These are phyloP conservation scores for Trachymyrmex septentrionalis DNA, from an alignment of 1,140 invertebrate genomes.

Conservation along the genomic window DNA sequence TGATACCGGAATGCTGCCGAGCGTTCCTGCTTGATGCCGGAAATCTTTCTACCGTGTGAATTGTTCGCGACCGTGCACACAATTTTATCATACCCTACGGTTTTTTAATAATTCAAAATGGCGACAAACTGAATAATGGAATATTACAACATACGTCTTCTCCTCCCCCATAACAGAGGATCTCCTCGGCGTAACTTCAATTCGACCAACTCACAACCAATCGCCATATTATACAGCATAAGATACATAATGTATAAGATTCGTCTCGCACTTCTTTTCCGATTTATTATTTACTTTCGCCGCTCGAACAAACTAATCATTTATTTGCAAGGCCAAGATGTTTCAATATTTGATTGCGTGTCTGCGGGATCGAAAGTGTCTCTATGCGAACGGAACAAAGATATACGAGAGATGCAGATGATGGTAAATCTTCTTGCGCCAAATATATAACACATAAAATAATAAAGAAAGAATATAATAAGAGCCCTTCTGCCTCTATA, in stretches of 20 bases:
- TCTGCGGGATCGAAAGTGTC: conserved; percentile 17
- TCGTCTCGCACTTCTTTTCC: background rate
- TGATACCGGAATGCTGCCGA: background rate
- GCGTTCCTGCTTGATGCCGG: background rate
- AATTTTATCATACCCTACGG: background rate
- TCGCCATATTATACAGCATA: conserved; percentile 27
- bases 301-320: conserved; percentile 42
- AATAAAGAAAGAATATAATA: conserved; percentile 31
- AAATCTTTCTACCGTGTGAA: conserved; percentile 12
- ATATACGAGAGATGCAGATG: conserved; percentile 1
- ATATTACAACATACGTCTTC: conserved; percentile 25
- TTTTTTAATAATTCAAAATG: conserved; percentile 42
- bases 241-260: conserved; percentile 39
- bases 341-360: conserved; percentile 45
- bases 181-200: conserved; percentile 10
- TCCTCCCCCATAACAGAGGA: conserved; percentile 1
- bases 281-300: conserved; percentile 52
- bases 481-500: background rate
- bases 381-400: conserved; percentile 7
- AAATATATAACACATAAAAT: conserved; percentile 30
- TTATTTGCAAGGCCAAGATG: conserved; percentile 35
- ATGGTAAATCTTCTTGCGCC: background rate
- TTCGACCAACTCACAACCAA: conserved; percentile 15
- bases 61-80: background rate
- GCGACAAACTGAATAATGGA: conserved; percentile 32